Base-by-base conservation (phyloP, 2,113 vertebrate species). In the Ardeotis arabs region DNA sequence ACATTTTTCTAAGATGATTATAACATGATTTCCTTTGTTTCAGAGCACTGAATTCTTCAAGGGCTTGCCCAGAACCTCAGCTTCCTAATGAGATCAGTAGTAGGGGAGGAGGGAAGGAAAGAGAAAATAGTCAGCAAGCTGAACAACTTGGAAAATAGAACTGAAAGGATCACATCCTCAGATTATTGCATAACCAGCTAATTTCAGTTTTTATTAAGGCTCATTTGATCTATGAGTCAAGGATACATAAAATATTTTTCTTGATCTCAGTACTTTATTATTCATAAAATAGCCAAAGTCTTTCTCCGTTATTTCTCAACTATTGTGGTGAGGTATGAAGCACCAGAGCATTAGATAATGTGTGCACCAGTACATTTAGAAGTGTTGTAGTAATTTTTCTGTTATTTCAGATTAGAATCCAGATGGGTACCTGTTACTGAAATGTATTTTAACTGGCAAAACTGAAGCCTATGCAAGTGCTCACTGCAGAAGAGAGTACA, bases 191-290 rank as follows among this genome's bases (percentile, higher is more conserved):
- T 72, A 78, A 75, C 35, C 35, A 69, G 35, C 52, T 81, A 75
- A 89, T 78, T 95, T 93, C 44, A 31, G 31, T 49, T 89, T 93
- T 91, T 91, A 91, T 78, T 70, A 94, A 66, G 39, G 41, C 18
- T 22, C 18, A 39, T 91, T 77, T 81, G 37, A 69, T 81, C 50
- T 66, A 44, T n/a, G 62, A 88, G 70, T 87, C 72, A 53, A 77
- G 52, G 50, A 52, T n/a, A 50, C 50, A 47, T 37, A 47, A 63
- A 85, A 52, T 44, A 52, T 62, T 66, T 86, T 69, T 75, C 89
- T 93, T 85, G 39, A 76, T 73, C 37, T 91, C 11, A 5, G 14
- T 77, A 67, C 18, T 91, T 90, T 52, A 63, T 63, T 72, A 50
- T 83, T 84, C 4, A 0, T 84, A 80, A 90, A 76, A 83, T 24